A percentile compares a stretch with the other conserved stretches of the same genome.
phyloP scores from a whole-genome alignment of 2,113 vertebrate species.

The Galbula dea region DNA sequence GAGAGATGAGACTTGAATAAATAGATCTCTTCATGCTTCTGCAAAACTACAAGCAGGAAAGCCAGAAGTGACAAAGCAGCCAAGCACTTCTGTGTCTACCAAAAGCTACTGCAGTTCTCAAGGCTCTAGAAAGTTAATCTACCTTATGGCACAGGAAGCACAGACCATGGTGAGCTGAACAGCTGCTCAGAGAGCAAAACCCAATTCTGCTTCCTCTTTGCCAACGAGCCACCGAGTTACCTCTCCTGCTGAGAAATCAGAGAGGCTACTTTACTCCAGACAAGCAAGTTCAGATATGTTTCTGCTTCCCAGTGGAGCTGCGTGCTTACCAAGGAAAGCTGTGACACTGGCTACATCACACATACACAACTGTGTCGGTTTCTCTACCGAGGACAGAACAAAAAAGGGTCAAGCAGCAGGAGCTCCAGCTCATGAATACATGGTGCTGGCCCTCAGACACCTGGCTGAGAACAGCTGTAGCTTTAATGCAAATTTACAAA shows the following conservation, averaged over 20 bases:
- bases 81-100: background rate
- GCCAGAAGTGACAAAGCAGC: background rate
- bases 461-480: background rate
- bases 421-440: conserved; percentile 15
- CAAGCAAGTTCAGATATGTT: background rate
- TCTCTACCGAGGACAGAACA: background rate
- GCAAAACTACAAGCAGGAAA: background rate
- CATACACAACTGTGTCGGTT: background rate
- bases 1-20: background rate
- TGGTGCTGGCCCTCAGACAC: conserved; percentile 6
- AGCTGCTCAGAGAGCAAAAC: background rate
- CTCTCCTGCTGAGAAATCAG: background rate
- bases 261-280: background rate
- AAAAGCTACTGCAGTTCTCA: background rate
- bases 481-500: conserved; percentile 2
- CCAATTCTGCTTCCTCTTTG: background rate
- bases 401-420: conserved; percentile 22
- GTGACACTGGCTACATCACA: background rate
- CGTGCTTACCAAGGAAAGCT: background rate
- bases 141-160: background rate
- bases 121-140: background rate
- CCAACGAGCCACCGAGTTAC: background rate
- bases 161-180: background rate
- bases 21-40: background rate
- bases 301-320: background rate